phyloP scores from a whole-genome alignment of 2,888 invertebrate species.

The Andrena hattorfiana region DNA sequence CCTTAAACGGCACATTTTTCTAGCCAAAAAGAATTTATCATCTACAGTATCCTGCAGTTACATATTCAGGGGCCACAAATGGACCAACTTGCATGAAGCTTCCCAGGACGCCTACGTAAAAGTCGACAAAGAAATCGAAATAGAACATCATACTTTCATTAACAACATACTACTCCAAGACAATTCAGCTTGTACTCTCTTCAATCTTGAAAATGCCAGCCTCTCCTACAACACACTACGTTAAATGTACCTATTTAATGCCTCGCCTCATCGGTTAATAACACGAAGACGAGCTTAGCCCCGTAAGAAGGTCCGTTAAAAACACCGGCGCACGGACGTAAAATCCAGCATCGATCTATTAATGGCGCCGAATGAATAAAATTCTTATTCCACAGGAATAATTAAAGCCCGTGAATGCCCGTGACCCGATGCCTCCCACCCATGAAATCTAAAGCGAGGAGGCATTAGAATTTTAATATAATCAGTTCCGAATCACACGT shows the following conservation, averaged over 20 bases:
- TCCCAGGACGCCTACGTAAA: too few species aligned
- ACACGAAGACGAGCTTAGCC: background rate
- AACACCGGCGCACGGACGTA: background rate
- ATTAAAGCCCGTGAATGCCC: slow-evolving; percentile 9
- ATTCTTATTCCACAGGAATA: slow-evolving; percentile 9
- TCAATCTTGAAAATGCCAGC: background rate
- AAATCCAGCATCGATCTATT: slow-evolving; percentile 15
- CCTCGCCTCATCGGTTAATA: background rate
- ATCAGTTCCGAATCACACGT: background rate
- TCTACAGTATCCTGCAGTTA: background rate
- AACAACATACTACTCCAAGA: background rate
- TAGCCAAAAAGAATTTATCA: background rate
- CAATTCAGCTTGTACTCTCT: background rate
- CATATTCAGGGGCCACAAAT: too few species aligned
- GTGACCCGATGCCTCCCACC: background rate
- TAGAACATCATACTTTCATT: too few species aligned
- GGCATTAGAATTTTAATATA: slow-evolving; percentile 15
- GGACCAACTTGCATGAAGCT: too few species aligned
- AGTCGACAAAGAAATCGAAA: too few species aligned
- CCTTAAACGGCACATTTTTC: background rate
- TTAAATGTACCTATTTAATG: background rate
- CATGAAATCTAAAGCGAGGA: background rate
- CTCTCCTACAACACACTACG: background rate
- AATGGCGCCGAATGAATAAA: background rate
- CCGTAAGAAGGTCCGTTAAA: background rate